phyloP scores from a whole-genome alignment of 2,113 vertebrate species.

The Himantopus leucocephalus region DNA sequence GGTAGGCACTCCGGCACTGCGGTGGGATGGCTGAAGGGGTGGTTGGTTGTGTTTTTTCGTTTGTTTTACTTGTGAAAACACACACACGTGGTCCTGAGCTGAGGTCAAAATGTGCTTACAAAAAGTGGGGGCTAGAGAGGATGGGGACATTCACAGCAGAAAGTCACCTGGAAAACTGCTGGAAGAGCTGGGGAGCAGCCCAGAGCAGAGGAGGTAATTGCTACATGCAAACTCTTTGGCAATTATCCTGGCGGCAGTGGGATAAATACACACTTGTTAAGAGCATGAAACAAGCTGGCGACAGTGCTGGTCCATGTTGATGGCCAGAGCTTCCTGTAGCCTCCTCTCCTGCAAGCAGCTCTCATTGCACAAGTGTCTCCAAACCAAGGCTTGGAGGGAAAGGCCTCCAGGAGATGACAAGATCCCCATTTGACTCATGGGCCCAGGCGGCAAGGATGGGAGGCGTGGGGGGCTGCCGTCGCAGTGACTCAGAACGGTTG shows the following conservation, averaged over 20 bases:
- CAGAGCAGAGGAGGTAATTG: not conserved
- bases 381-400: not conserved
- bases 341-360: not conserved
- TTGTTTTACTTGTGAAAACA: not conserved
- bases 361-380: not conserved
- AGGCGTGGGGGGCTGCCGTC: not conserved
- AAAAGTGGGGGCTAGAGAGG: not conserved
- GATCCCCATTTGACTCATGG: not conserved
- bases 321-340: not conserved
- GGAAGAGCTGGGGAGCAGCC: not conserved
- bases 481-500: not conserved
- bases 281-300: not conserved
- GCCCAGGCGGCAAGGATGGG: not conserved
- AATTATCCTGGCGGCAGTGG: not conserved
- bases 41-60: not conserved
- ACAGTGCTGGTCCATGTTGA: not conserved
- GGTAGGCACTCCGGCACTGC: not conserved
- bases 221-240: not conserved
- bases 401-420: not conserved
- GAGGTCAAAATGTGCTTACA: not conserved
- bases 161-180: not conserved
- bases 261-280: not conserved
- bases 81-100: rapidly evolving
- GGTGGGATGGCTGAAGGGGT: not conserved
- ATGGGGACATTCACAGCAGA: not conserved